These are phyloP conservation scores for Hemitrygon akajei DNA, from an alignment of 2,797 vertebrate species.

Conservation along the genomic window DNA sequence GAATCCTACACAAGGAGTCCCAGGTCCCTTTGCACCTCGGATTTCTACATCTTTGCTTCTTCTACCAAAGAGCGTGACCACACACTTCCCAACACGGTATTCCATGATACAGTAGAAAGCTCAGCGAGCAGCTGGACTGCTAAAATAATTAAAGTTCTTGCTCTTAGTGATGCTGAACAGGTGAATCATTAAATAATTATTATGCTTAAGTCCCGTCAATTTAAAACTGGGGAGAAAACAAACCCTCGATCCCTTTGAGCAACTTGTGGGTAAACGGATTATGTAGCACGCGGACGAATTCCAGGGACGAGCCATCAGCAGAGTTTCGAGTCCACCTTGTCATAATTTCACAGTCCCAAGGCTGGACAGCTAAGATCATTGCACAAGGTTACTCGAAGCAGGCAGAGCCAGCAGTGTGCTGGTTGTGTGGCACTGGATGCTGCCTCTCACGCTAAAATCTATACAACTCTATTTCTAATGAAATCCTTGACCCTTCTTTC, in stretches of 20 bases:
- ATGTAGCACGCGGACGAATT: neutral
- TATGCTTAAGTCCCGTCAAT: neutral
- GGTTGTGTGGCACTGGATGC: neutral
- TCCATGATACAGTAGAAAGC: too few species aligned
- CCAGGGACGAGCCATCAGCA: neutral
- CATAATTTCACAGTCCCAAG: neutral
- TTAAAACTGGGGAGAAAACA: neutral
- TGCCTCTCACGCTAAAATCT: conserved; percentile 19
- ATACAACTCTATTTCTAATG: neutral
- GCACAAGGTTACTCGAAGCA: neutral
- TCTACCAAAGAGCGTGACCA: too few species aligned
- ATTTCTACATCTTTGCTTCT: too few species aligned
- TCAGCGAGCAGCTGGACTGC: too few species aligned
- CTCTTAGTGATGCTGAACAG: neutral
- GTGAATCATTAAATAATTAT: neutral
- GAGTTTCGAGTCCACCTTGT: neutral
- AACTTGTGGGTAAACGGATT: neutral
- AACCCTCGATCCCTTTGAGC: neutral
- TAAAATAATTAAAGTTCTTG: neutral
- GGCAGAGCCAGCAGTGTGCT: neutral
- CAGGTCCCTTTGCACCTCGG: too few species aligned
- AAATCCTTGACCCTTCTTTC: conserved; percentile 29
- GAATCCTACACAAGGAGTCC: too few species aligned
- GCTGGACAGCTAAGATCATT: neutral
- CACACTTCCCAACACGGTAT: too few species aligned